These are phyloP conservation scores for Cinclus mexicanus DNA, from an alignment of 2,113 vertebrate species.

Conservation along the genomic window DNA sequence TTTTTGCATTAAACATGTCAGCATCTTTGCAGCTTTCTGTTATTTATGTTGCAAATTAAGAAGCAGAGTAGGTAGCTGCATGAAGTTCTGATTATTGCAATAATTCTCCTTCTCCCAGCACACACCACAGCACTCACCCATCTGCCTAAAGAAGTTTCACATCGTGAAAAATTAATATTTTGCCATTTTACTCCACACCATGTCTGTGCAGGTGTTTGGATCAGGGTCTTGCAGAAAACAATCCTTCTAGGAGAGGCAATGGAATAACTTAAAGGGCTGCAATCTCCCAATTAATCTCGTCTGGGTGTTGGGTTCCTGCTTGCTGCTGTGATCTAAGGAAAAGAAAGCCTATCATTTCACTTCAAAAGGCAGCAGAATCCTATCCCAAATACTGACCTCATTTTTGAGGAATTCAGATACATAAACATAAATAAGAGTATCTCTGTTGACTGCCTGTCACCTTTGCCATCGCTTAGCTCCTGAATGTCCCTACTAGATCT, in stretches of 20 bases:
- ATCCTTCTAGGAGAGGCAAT: background rate
- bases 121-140: background rate
- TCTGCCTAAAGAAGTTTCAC: background rate
- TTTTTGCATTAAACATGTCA: background rate
- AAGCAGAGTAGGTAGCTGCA: background rate
- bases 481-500: background rate
- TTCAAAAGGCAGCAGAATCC: background rate
- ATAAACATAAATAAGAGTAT: background rate
- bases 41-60: constrained; percentile 48
- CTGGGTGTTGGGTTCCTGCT: background rate
- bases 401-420: background rate
- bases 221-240: background rate
- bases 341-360: background rate
- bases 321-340: background rate
- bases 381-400: background rate
- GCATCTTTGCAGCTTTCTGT: background rate
- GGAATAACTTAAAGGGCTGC: background rate
- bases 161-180: background rate
- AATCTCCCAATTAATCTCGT: background rate
- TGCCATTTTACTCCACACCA: background rate
- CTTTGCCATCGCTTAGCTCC: background rate
- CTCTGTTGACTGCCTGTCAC: background rate
- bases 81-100: background rate
- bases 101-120: background rate
- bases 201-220: background rate